Conservation (phyloP, 1,140 invertebrate genomes). For the Anastrepha ludens region DNA sequence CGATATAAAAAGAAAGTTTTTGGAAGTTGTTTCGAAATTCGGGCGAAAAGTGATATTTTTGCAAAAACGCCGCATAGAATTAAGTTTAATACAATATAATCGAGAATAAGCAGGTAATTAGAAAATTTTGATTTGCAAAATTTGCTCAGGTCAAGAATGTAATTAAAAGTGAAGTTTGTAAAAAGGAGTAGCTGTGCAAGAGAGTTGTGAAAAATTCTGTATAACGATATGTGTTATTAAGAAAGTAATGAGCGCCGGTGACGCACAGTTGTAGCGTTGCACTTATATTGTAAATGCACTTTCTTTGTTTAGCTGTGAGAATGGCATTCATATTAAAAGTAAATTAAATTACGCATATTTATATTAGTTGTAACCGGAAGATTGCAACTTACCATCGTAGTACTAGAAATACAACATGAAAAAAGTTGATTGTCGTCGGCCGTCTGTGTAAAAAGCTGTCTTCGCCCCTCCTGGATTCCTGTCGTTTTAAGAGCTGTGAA, state of each 20-base stretch:
- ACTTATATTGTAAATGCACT: background rate
- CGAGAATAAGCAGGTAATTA: constrained; percentile 44
- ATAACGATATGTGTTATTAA: constrained; percentile 50
- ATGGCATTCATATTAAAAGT: background rate
- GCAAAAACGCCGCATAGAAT: constrained; percentile 43
- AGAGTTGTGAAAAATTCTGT: constrained; percentile 50
- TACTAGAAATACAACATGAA: constrained; percentile 45
- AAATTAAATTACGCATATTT: background rate
- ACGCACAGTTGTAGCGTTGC: background rate
- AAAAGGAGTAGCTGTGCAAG: constrained; percentile 20
- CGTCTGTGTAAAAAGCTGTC: constrained; percentile 6
- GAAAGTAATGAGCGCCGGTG: background rate
- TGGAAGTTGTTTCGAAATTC: constrained; percentile 50
- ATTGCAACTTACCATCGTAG: background rate
- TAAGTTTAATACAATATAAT: constrained; percentile 43
- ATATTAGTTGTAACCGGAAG: constrained; percentile 1
- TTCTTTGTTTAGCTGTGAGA: constrained; percentile 16
- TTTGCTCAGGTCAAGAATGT: constrained; percentile 31
- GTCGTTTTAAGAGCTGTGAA: constrained; percentile 47
- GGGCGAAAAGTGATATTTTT: constrained; percentile 46
- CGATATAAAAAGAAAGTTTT: constrained; percentile 49
- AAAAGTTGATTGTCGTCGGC: constrained; percentile 31
- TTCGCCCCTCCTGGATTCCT: constrained; percentile 36
- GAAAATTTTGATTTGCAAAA: constrained; percentile 18
- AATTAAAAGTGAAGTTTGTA: constrained; percentile 40